phyloP scores from a whole-genome alignment of 2,797 vertebrate genomes.

The Centroberyx gerrardi region DNA sequence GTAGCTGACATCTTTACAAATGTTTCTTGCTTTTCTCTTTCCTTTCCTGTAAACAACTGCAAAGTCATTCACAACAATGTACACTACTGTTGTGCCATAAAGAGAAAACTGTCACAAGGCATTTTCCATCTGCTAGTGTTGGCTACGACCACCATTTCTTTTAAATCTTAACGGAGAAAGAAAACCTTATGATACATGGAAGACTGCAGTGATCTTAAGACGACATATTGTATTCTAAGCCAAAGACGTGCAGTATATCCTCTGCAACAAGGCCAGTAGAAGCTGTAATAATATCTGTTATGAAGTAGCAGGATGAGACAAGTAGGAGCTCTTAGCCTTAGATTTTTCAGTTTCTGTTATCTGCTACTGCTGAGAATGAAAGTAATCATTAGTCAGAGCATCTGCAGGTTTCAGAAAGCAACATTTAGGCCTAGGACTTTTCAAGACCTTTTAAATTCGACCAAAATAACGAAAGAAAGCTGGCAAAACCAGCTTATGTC shows the following conservation, averaged over 20 bases:
- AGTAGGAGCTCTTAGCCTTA: not conserved
- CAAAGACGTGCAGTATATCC: not conserved
- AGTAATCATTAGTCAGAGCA: too few relatives aligned
- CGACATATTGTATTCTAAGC: not conserved
- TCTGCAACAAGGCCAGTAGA: not conserved
- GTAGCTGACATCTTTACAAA: not conserved
- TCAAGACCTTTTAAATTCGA: too few relatives aligned
- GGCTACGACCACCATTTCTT: not conserved
- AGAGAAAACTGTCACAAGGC: not conserved
- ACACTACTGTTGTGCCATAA: not conserved
- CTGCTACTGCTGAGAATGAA: not conserved
- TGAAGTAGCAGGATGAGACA: not conserved
- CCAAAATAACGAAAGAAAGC: too few relatives aligned
- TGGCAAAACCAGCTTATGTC: too few relatives aligned
- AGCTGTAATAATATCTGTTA: not conserved
- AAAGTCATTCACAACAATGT: not conserved
- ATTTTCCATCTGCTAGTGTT: not conserved
- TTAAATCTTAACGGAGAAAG: not conserved
- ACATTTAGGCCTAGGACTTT: too few relatives aligned
- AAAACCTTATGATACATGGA: not conserved
- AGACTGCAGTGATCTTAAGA: not conserved
- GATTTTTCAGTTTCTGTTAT: not conserved
- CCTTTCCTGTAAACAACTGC: not conserved
- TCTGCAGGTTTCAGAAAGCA: too few relatives aligned
- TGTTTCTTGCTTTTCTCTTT: not conserved